Percentiles rank a stretch among this genome's conserved stretches.
Conservation (phyloP, 2,113 vertebrate species). For the Leptodactylus fuscus region DNA sequence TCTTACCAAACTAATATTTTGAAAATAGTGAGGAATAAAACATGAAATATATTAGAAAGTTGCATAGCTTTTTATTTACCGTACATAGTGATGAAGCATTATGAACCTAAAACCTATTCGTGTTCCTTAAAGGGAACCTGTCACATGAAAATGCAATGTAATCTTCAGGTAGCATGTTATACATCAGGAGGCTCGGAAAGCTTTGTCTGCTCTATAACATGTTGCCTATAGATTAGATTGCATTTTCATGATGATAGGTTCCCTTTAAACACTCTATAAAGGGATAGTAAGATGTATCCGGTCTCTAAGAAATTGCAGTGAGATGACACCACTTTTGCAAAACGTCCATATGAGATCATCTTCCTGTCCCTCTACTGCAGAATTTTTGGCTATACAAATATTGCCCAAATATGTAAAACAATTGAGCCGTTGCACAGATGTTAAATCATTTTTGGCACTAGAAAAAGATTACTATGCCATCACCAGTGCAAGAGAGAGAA, state of each 20-base stretch:
- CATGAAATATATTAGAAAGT: not conserved
- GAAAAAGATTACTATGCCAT: slow-evolving; percentile 4
- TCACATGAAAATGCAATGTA: too few relatives aligned
- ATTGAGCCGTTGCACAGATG: not conserved
- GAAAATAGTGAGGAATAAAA: not conserved
- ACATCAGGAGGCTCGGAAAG: too few relatives aligned
- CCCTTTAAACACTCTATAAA: not conserved
- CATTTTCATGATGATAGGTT: too few relatives aligned
- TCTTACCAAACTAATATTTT: not conserved
- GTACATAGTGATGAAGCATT: not conserved
- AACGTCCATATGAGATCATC: slow-evolving; percentile 17
- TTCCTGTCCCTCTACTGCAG: not conserved
- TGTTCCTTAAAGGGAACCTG: too few relatives aligned
- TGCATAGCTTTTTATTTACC: not conserved
- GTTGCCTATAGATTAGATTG: too few relatives aligned
- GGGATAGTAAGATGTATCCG: too few relatives aligned
- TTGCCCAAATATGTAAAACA: slow-evolving; percentile 22
- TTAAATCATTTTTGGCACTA: slow-evolving; percentile 16
- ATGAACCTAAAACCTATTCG: too few relatives aligned
- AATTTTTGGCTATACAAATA: not conserved
- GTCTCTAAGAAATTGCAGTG: not conserved
- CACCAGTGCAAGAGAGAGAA: not conserved
- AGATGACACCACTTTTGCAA: not conserved
- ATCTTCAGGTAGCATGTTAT: too few relatives aligned
- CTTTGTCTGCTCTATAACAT: too few relatives aligned